A percentile compares a stretch with the other conserved stretches of the same genome.
These are phyloP conservation scores for Spheniscus humboldti DNA, from an alignment of 2,797 vertebrate genomes.

Conservation along the genomic window DNA sequence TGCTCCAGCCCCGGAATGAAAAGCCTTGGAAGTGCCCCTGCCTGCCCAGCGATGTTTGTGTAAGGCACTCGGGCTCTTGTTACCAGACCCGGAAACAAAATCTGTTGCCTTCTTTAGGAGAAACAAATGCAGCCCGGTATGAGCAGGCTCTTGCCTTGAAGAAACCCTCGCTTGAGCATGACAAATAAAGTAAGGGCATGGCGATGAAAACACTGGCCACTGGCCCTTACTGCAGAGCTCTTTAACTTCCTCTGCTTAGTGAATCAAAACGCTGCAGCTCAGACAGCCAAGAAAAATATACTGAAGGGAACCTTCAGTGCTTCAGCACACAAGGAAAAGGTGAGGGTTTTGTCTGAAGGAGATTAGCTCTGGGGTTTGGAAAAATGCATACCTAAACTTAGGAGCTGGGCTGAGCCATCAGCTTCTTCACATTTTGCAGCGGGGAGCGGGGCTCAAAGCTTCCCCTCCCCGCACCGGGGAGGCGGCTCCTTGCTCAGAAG, in stretches of 20 bases:
- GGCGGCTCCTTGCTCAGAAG: not conserved
- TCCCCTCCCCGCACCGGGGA: not conserved
- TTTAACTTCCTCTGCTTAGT: conserved; percentile 28
- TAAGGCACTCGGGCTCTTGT: not conserved
- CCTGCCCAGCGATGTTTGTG: not conserved
- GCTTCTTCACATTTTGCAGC: not conserved
- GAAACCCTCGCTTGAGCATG: conserved; percentile 17
- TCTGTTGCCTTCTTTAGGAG: conserved; percentile 34
- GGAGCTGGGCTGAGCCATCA: not conserved
- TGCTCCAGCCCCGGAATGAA: not conserved
- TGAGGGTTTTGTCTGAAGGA: conserved; percentile 34
- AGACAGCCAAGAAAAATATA: conserved; percentile 51
- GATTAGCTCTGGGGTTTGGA: not conserved
- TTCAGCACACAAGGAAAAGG: conserved; percentile 33
- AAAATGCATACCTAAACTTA: not conserved
- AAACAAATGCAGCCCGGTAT: not conserved
- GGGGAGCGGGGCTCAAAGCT: not conserved
- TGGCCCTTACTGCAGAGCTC: not conserved
- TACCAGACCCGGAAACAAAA: conserved; percentile 50
- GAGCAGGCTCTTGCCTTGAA: conserved; percentile 2
- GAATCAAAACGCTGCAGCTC: conserved; percentile 10
- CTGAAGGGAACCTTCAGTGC: conserved; percentile 41
- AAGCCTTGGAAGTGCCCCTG: not conserved
- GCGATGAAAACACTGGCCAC: conserved; percentile 19
- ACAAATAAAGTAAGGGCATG: conserved; percentile 28